Evolutionary conservation across 2,888 invertebrate species (phyloP).

Genomic region (Patella pellucida): DNA sequence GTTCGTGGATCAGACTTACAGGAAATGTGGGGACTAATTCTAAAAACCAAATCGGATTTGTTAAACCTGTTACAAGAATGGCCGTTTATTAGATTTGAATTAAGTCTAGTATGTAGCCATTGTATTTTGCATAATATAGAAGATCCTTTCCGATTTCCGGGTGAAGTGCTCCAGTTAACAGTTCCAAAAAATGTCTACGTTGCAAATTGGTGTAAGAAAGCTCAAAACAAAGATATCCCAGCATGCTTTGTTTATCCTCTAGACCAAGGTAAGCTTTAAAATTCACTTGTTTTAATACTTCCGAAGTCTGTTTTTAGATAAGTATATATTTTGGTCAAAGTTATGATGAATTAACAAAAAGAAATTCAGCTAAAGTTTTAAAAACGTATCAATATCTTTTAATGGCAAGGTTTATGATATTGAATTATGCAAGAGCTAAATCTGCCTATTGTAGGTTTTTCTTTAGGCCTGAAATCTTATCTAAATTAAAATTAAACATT

Average conservation of each 20-base stretch:
- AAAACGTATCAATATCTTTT: not conserved
- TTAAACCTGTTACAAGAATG: conserved; percentile 56
- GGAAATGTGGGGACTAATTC: conserved; percentile 59
- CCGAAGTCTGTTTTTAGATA: not conserved
- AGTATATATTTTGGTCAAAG: not conserved
- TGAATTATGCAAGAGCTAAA: no score
- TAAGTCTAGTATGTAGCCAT: conserved; percentile 55
- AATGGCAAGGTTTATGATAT: no score
- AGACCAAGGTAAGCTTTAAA: conserved; percentile 48
- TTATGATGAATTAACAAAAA: not conserved
- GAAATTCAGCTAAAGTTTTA: not conserved
- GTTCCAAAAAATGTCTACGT: conserved; percentile 51
- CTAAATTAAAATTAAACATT: no score
- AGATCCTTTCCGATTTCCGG: conserved; percentile 52
- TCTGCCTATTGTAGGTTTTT: no score
- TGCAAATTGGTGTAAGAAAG: conserved; percentile 47
- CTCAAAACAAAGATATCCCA: conserved; percentile 44
- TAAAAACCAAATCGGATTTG: conserved; percentile 47
- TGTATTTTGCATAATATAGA: conserved; percentile 48
- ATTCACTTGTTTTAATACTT: not conserved
- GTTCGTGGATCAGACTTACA: conserved; percentile 58
- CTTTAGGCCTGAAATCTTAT: no score
- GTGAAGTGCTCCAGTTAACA: conserved; percentile 51
- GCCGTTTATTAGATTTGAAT: conserved; percentile 58
- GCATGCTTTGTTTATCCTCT: conserved; percentile 58